Conservation (phyloP, 2,888 invertebrate genomes). For the Plebejus melissa region DNA sequence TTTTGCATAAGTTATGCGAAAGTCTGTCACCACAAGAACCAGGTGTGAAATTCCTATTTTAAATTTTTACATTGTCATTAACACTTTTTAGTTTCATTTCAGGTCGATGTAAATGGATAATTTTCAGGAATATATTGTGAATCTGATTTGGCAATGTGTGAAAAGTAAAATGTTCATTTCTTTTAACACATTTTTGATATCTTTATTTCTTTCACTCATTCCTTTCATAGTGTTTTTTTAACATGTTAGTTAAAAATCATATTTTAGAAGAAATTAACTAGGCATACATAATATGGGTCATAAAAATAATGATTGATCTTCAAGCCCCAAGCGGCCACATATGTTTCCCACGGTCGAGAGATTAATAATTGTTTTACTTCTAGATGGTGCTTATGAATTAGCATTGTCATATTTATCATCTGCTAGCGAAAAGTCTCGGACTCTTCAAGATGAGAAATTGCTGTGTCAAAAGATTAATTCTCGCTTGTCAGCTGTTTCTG, state of each 20-base stretch:
- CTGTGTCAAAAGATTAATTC: slow-evolving; percentile 67
- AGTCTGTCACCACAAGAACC: slow-evolving; percentile 64
- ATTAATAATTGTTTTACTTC: slow-evolving; percentile 27
- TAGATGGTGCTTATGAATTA: slow-evolving; percentile 70
- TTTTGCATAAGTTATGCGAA: slow-evolving; percentile 66
- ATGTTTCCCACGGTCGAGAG: too few species aligned
- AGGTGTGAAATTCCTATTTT: slow-evolving; percentile 53
- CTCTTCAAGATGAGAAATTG: slow-evolving; percentile 59
- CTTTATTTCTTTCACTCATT: background rate
- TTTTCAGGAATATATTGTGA: slow-evolving; percentile 47
- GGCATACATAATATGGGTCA: too few species aligned
- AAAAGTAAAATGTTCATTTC: background rate
- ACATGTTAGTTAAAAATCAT: background rate
- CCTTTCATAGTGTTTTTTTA: background rate
- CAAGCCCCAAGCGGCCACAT: too few species aligned
- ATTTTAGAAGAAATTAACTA: too few species aligned
- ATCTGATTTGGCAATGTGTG: slow-evolving; percentile 32
- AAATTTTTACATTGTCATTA: slow-evolving; percentile 34
- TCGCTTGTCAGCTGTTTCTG: slow-evolving; percentile 50
- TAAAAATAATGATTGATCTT: background rate
- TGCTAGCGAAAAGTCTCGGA: slow-evolving; percentile 51
- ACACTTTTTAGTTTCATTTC: slow-evolving; percentile 25
- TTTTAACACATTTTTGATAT: background rate
- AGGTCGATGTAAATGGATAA: slow-evolving; percentile 47
- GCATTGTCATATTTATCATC: slow-evolving; percentile 68